Percentiles rank a stretch among this genome's conserved stretches.
Evolutionary conservation across 1,140 invertebrate genomes (phyloP).

Genomic region (Dysdera silvatica): DNA sequence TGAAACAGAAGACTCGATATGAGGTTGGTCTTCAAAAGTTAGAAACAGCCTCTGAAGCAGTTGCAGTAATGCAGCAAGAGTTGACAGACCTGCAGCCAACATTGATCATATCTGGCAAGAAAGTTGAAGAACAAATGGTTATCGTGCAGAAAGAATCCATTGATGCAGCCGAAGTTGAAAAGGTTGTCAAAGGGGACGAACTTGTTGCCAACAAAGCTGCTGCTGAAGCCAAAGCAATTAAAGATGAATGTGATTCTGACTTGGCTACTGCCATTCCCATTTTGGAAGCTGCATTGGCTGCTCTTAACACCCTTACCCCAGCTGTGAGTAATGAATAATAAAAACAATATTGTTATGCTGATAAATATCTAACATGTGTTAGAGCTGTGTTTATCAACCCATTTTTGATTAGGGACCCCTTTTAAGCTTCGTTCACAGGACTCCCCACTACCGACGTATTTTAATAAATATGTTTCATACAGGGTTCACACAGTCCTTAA

Average conservation of each 20-base stretch:
- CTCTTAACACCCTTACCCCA: conserved; percentile 86
- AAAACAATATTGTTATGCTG: neutral
- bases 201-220: conserved; percentile 93
- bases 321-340: conserved; percentile 32
- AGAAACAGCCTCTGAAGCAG: conserved; percentile 75
- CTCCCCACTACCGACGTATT: no score
- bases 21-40: conserved; percentile 74
- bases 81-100: conserved; percentile 74
- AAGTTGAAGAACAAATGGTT: conserved; percentile 88
- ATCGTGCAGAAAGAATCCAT: conserved; percentile 96
- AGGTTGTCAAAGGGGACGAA: conserved; percentile 86
- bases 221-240: conserved; percentile 90
- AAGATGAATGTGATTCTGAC: conserved; percentile 95
- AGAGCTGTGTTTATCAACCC: no score
- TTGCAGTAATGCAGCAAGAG: conserved; percentile 80
- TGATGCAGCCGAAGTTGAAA: conserved; percentile 87
- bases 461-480: no score
- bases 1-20: conserved; percentile 42
- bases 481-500: no score
- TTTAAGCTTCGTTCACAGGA: no score
- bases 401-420: no score
- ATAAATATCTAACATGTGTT: neutral
- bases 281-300: conserved; percentile 76
- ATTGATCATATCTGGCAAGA: conserved; percentile 76
- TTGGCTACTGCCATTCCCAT: conserved; percentile 92